phyloP scores from a whole-genome alignment of 2,113 vertebrate genomes.

The Seriola dumerili region DNA sequence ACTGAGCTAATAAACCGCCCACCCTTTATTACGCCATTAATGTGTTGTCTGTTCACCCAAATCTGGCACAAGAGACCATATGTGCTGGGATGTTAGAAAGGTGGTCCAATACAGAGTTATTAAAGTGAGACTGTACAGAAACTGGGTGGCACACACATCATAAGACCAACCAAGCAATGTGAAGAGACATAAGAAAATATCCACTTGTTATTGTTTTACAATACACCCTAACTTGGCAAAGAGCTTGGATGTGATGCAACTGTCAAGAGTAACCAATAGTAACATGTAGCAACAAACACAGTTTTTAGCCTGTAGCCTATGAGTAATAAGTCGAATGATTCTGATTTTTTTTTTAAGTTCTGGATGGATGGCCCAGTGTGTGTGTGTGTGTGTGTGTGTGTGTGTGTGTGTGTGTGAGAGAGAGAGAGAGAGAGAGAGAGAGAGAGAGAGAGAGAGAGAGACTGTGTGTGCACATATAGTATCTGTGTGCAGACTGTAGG shows the following conservation, averaged over 20 bases:
- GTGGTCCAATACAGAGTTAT: background rate
- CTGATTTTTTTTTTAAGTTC: slow-evolving; percentile 19
- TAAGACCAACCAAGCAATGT: background rate
- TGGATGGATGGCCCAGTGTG: slow-evolving; percentile 25
- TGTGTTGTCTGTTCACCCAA: slow-evolving; percentile 1
- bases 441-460: background rate
- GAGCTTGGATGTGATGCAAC: slow-evolving; percentile 54
- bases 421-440: background rate
- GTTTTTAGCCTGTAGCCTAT: slow-evolving; percentile 63
- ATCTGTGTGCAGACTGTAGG: slow-evolving; percentile 15
- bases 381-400: slow-evolving; percentile 24
- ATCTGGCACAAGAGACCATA: background rate
- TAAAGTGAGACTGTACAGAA: background rate
- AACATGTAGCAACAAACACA: slow-evolving; percentile 74
- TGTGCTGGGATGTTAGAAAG: background rate
- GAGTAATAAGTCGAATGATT: slow-evolving; percentile 70
- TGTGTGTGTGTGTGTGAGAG: slow-evolving; percentile 23
- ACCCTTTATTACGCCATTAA: slow-evolving; percentile 24
- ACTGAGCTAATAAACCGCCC: slow-evolving; percentile 12
- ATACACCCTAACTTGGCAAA: slow-evolving; percentile 45
- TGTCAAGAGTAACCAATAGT: slow-evolving; percentile 64
- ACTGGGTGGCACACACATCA: slow-evolving; percentile 15
- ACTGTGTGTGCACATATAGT: background rate
- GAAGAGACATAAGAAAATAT: slow-evolving; percentile 22
- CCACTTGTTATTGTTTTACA: slow-evolving; percentile 45